Percentiles rank a stretch among this genome's conserved stretches.
Evolutionary conservation across 2,888 invertebrate genomes (phyloP).

Genomic region (Cancer borealis): DNA sequence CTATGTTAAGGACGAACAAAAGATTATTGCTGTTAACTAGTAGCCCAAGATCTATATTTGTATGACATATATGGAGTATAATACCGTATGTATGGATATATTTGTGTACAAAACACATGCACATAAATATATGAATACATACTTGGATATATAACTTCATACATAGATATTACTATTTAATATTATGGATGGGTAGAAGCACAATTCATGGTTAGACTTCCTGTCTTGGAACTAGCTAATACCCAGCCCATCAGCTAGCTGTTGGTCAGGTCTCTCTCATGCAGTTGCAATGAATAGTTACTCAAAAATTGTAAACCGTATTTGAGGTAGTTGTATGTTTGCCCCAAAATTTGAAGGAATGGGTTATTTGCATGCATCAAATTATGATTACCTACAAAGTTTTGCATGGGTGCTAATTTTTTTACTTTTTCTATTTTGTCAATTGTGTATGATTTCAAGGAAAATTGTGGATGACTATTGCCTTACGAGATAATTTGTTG

Average conservation of each 20-base stretch:
- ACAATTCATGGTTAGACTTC: conserved; percentile 69
- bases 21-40: conserved; percentile 60
- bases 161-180: conserved; percentile 60
- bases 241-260: conserved; percentile 69
- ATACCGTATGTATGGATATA: conserved; percentile 45
- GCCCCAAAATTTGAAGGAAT: not conserved
- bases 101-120: not conserved
- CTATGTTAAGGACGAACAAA: conserved; percentile 48
- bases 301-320: conserved; percentile 25
- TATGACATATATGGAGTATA: conserved; percentile 62
- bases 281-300: conserved; percentile 42
- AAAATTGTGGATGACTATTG: not conserved
- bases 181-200: conserved; percentile 70
- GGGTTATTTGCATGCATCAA: not conserved
- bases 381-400: conserved; percentile 28
- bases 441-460: not conserved
- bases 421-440: not conserved
- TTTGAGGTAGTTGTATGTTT: not conserved
- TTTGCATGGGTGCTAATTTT: conserved; percentile 14
- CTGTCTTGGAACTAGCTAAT: conserved; percentile 60
- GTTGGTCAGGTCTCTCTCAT: conserved; percentile 53
- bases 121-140: conserved; percentile 34
- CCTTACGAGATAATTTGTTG: conserved; percentile 45
- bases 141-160: conserved; percentile 47
- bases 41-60: conserved; percentile 67